A percentile compares a stretch with the other conserved stretches of the same genome.
Evolutionary conservation across 2,113 vertebrate species (phyloP).

Genomic region (Copsychus sechellarum): DNA sequence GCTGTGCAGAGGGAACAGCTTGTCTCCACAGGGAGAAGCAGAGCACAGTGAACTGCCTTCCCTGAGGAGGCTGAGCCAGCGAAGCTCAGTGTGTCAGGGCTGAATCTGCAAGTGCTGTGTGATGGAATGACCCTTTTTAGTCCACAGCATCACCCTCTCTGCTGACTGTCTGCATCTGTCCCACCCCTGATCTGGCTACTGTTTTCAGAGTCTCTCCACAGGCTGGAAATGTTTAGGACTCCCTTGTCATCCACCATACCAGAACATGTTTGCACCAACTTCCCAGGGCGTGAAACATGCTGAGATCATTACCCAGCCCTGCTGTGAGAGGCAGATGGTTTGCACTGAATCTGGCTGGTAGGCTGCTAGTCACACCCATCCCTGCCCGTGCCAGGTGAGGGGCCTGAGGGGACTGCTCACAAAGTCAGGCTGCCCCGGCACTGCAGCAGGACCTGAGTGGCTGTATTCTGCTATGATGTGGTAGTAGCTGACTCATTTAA

Average conservation of each 20-base stretch:
- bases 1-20: background rate
- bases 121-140: background rate
- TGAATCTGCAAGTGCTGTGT: background rate
- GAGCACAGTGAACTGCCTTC: background rate
- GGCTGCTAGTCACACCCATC: background rate
- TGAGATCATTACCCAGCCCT: background rate
- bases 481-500: background rate
- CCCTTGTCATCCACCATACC: background rate
- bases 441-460: background rate
- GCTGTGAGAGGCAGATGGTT: background rate
- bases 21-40: background rate
- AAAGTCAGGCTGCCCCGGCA: background rate
- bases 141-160: background rate
- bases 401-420: background rate
- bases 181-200: background rate
- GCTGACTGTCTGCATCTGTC: background rate
- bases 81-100: background rate
- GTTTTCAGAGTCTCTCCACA: background rate
- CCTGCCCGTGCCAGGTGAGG: background rate
- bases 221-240: background rate
- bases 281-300: background rate
- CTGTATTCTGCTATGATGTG: background rate
- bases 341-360: background rate
- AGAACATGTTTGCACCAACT: background rate
- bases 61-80: background rate